These are phyloP conservation scores for Torymus tubicola DNA, from an alignment of 2,888 invertebrate genomes.

Conservation along the genomic window DNA sequence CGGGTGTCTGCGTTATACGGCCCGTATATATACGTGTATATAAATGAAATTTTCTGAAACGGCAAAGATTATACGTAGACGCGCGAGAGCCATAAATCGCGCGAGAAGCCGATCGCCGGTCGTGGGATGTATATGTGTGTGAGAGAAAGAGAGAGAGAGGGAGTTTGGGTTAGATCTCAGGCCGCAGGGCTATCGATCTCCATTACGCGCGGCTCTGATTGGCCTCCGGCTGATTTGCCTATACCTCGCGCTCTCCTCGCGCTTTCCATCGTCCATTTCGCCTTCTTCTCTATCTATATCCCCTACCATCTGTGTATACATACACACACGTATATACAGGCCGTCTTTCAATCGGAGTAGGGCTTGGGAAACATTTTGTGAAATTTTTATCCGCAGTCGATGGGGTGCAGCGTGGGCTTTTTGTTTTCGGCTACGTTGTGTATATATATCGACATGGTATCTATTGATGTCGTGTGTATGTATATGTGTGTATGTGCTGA, in stretches of 20 bases:
- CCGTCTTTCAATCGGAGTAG: too few species aligned
- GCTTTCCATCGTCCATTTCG: slow-evolving; percentile 41
- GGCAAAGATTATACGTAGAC: slow-evolving; percentile 48
- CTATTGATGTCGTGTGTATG: too few species aligned
- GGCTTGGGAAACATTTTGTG: slow-evolving; percentile 10
- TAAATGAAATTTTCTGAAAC: slow-evolving; percentile 51
- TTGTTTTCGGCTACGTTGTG: too few species aligned
- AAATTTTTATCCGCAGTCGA: not conserved
- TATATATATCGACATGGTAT: too few species aligned
- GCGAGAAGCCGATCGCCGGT: slow-evolving; percentile 37
- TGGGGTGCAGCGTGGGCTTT: too few species aligned
- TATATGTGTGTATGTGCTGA: too few species aligned
- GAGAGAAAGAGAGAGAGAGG: slow-evolving; percentile 7
- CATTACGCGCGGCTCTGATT: slow-evolving; percentile 69
- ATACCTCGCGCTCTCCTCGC: not conserved
- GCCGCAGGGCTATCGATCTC: slow-evolving; percentile 70
- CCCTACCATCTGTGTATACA: not conserved
- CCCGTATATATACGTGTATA: not conserved
- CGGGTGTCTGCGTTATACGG: too few species aligned
- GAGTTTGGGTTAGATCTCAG: slow-evolving; percentile 61
- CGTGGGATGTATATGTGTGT: slow-evolving; percentile 23
- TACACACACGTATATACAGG: not conserved
- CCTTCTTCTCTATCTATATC: not conserved
- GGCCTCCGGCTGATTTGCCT: slow-evolving; percentile 59
- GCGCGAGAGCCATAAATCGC: slow-evolving; percentile 47